phyloP scores from a whole-genome alignment of 2,113 vertebrate genomes.

The Podarcis cretensis region DNA sequence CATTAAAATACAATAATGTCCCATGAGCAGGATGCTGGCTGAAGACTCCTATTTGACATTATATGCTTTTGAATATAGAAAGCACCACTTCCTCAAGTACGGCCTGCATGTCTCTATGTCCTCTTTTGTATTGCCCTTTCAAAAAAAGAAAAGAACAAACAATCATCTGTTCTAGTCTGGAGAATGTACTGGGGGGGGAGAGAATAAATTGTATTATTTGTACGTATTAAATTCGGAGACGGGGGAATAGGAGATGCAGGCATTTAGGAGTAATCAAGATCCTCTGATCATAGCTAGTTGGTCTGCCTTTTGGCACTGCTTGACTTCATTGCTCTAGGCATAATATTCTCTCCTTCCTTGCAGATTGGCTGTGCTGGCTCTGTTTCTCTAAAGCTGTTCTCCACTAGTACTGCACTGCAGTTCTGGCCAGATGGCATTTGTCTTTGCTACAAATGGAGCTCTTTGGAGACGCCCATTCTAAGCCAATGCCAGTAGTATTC shows the following conservation, averaged over 20 bases:
- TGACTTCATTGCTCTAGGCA: not conserved
- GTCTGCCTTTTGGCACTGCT: not conserved
- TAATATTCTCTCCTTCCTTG: not conserved
- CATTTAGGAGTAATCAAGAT: conserved; percentile 11
- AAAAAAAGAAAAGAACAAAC: too few relatives aligned
- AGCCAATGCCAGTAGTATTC: not conserved
- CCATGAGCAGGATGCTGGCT: not conserved
- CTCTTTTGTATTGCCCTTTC: not conserved
- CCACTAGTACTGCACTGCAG: fast-evolving
- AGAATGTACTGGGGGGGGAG: not conserved
- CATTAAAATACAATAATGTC: not conserved
- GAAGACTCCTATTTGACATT: not conserved
- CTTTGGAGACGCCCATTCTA: not conserved
- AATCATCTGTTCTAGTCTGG: not conserved
- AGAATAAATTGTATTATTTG: not conserved
- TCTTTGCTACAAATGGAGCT: not conserved
- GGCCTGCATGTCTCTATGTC: too few relatives aligned
- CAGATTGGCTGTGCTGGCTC: not conserved
- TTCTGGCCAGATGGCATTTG: conserved; percentile 36
- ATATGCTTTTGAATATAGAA: not conserved
- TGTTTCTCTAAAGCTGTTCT: not conserved
- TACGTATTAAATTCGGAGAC: not conserved
- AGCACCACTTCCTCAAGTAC: too few relatives aligned
- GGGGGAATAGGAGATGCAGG: not conserved
- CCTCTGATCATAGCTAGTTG: not conserved